A percentile compares a stretch with the other conserved stretches of the same genome.
These are phyloP conservation scores for Hermetia illucens DNA, from an alignment of 1,140 invertebrate species.

Conservation along the genomic window DNA sequence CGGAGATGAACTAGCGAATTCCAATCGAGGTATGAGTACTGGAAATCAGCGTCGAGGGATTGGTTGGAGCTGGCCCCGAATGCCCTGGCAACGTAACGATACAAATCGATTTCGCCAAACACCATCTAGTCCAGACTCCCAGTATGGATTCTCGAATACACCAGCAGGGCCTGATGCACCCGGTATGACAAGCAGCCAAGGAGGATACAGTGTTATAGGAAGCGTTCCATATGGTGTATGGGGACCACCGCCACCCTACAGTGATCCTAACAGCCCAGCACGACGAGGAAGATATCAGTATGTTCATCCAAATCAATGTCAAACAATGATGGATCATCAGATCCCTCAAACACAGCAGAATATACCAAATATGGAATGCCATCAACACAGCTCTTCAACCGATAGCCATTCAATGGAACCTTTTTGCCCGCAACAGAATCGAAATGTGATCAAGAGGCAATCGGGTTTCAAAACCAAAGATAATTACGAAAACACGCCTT, in stretches of 20 bases:
- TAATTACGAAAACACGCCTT: slow-evolving; percentile 31
- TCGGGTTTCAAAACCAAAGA: slow-evolving; percentile 20
- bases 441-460: slow-evolving; percentile 13
- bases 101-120: slow-evolving; percentile 25
- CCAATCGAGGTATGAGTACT: slow-evolving; percentile 21
- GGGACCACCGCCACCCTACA: slow-evolving; percentile 62
- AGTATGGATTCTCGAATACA: slow-evolving; percentile 44
- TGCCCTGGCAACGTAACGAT: slow-evolving; percentile 35
- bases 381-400: slow-evolving; percentile 9
- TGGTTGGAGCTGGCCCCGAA: slow-evolving; percentile 43
- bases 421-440: slow-evolving; percentile 4
- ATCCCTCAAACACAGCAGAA: slow-evolving; percentile 6
- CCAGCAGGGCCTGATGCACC: slow-evolving; percentile 25
- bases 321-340: slow-evolving; percentile 4
- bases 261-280: slow-evolving; percentile 51
- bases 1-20: slow-evolving; percentile 25
- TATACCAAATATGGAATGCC: slow-evolving; percentile 24
- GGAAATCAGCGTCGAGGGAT: slow-evolving; percentile 32
- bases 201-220: slow-evolving; percentile 16
- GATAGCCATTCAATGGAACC: slow-evolving; percentile 11
- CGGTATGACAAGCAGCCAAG: slow-evolving; percentile 15
- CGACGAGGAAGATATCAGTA: slow-evolving; percentile 31
- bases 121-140: slow-evolving; percentile 42
- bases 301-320: slow-evolving; percentile 18
- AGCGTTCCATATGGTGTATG: slow-evolving; percentile 36